Conservation (phyloP, 2,113 vertebrate genomes). For the Aix galericulata region DNA sequence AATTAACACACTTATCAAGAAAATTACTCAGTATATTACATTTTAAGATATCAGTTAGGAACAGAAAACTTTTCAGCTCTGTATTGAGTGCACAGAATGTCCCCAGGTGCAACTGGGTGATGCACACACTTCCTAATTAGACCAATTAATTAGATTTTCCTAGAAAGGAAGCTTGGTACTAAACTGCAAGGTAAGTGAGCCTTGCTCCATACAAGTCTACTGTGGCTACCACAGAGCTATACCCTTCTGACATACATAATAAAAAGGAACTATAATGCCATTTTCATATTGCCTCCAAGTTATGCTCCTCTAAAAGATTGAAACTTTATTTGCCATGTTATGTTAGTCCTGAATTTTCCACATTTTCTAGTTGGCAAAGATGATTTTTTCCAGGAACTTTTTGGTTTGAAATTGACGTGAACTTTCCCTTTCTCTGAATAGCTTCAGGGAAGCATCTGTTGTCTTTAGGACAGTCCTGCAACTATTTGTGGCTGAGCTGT, state of each 20-base stretch:
- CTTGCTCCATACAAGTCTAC: not conserved
- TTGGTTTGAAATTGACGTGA: not conserved
- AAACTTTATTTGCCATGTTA: slow-evolving; percentile 5
- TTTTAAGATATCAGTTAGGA: not conserved
- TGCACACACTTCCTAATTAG: not conserved
- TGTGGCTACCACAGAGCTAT: not conserved
- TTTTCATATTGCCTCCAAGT: not conserved
- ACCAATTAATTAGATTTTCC: not conserved
- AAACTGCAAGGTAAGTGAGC: not conserved
- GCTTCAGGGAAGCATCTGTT: not conserved
- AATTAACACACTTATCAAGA: slow-evolving; percentile 54
- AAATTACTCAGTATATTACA: not conserved
- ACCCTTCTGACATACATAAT: not conserved
- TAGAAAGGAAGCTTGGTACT: not conserved
- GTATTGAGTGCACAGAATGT: not conserved
- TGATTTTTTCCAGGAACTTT: slow-evolving; percentile 34
- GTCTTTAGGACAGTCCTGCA: not conserved
- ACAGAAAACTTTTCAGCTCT: not conserved
- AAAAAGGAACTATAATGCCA: not conserved
- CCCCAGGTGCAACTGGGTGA: not conserved
- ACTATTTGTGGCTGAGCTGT: not conserved
- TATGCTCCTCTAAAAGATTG: not conserved
- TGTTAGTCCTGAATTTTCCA: slow-evolving; percentile 59
- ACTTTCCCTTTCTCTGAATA: not conserved
- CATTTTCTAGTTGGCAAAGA: slow-evolving; percentile 62